A percentile compares a stretch with the other conserved stretches of the same genome.
These are phyloP conservation scores for Piscicola geometra DNA, from an alignment of 2,888 invertebrate genomes.

Conservation along the genomic window DNA sequence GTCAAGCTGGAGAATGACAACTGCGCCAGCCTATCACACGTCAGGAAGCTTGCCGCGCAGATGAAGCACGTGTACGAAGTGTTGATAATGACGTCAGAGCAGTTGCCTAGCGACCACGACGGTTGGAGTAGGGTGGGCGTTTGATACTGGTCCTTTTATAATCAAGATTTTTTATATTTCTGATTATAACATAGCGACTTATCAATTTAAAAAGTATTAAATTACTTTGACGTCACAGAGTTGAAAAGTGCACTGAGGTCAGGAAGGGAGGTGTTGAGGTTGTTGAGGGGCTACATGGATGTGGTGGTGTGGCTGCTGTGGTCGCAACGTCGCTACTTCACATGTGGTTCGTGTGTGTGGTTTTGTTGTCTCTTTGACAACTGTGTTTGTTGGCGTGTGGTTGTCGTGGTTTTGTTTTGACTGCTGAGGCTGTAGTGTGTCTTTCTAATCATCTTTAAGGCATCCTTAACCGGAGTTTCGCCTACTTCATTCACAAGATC, in stretches of 20 bases:
- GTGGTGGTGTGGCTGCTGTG: neutral
- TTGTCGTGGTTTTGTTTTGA: neutral
- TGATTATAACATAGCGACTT: too few relatives aligned
- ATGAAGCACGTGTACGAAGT: neutral
- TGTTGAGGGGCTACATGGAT: conserved; percentile 2
- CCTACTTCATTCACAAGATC: too few relatives aligned
- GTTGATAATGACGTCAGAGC: neutral
- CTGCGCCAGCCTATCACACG: conserved; percentile 1
- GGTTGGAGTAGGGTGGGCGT: too few relatives aligned
- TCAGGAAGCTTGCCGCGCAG: neutral
- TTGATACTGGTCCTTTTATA: too few relatives aligned
- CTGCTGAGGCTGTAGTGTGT: too few relatives aligned
- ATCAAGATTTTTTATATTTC: too few relatives aligned
- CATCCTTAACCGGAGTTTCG: too few relatives aligned
- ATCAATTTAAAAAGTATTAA: too few relatives aligned
- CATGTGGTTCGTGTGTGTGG: neutral
- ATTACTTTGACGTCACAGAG: neutral
- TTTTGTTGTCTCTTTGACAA: neutral
- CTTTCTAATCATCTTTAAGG: too few relatives aligned
- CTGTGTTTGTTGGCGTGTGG: neutral
- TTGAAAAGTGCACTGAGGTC: neutral
- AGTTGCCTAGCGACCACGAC: neutral
- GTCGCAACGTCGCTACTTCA: neutral
- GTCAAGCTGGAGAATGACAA: conserved; percentile 11
- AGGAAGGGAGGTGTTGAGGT: neutral